These are phyloP conservation scores for Aphelenchoides bicaudatus DNA, from an alignment of 2,888 invertebrate species.

Conservation along the genomic window DNA sequence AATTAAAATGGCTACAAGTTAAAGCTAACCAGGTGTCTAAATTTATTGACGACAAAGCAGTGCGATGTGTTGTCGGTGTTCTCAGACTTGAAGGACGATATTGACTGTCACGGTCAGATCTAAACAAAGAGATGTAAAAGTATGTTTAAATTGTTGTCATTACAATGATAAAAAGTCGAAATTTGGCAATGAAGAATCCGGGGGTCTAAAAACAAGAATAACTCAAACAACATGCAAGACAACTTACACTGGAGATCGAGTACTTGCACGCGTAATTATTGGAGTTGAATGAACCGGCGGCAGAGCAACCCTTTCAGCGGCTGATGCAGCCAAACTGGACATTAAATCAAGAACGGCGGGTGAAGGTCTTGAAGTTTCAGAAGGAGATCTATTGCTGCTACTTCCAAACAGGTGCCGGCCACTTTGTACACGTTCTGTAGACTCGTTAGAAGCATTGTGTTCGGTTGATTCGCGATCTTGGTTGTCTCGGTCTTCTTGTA, in stretches of 20 bases:
- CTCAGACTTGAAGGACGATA: not conserved
- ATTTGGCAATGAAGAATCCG: slow-evolving; percentile 1
- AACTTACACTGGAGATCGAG: slow-evolving; percentile 11
- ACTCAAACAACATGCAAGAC: too few species aligned
- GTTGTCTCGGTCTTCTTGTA: slow-evolving; percentile 4
- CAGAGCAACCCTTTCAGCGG: not conserved
- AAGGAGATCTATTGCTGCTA: not conserved
- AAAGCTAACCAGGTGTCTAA: too few species aligned
- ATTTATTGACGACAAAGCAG: not conserved
- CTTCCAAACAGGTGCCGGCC: too few species aligned
- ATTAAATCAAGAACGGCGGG: not conserved
- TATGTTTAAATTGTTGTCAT: not conserved
- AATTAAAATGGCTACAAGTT: not conserved
- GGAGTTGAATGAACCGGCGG: slow-evolving; percentile 6
- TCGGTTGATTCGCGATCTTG: not conserved
- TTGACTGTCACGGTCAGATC: not conserved
- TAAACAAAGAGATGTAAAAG: not conserved
- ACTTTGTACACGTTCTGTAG: slow-evolving; percentile 1
- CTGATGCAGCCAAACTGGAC: not conserved
- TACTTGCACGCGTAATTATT: not conserved
- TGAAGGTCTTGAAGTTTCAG: not conserved
- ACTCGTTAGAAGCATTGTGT: not conserved
- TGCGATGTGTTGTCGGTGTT: not conserved
- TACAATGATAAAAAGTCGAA: not conserved
- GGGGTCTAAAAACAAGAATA: too few species aligned